Conservation (phyloP, 1,140 invertebrate species). For the Pogonomyrmex californicus region DNA sequence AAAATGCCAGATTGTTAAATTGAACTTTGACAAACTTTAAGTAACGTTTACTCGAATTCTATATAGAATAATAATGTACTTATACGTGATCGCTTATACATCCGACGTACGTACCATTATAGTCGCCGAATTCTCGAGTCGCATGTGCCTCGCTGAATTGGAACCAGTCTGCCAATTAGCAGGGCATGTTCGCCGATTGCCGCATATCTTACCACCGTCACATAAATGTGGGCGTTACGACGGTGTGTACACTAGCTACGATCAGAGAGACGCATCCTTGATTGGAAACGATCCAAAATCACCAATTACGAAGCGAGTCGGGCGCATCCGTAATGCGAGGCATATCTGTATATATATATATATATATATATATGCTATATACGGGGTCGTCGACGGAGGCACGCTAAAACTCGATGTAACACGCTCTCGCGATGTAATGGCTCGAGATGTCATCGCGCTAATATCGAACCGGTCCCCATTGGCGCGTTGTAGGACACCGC, state of each 20-base stretch:
- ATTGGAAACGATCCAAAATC: conserved; percentile 61
- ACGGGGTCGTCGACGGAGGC: conserved; percentile 34
- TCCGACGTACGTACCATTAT: background rate
- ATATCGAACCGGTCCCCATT: conserved; percentile 68
- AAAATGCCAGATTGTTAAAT: background rate
- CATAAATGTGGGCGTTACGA: conserved; percentile 26
- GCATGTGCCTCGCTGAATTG: conserved; percentile 4
- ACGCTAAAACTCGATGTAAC: conserved; percentile 72
- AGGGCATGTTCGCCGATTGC: conserved; percentile 43
- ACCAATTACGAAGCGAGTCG: conserved; percentile 52
- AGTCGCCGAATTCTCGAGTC: background rate
- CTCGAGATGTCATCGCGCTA: conserved; percentile 79
- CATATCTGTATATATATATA: background rate
- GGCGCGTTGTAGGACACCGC: conserved; percentile 31
- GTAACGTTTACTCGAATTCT: background rate
- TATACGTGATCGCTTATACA: background rate
- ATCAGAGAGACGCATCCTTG: conserved; percentile 43
- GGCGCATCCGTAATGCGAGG: conserved; percentile 38
- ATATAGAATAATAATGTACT: background rate
- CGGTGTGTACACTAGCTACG: conserved; percentile 6
- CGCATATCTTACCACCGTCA: conserved; percentile 40
- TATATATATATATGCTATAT: too few relatives aligned
- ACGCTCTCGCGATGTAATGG: conserved; percentile 39
- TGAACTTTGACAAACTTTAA: background rate
- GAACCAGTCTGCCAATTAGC: conserved; percentile 39